These are phyloP conservation scores for Aurelia sp. DNA, from an alignment of 30 jellyfish, hydroid and myxozoan genomes.

Conservation along the genomic window DNA sequence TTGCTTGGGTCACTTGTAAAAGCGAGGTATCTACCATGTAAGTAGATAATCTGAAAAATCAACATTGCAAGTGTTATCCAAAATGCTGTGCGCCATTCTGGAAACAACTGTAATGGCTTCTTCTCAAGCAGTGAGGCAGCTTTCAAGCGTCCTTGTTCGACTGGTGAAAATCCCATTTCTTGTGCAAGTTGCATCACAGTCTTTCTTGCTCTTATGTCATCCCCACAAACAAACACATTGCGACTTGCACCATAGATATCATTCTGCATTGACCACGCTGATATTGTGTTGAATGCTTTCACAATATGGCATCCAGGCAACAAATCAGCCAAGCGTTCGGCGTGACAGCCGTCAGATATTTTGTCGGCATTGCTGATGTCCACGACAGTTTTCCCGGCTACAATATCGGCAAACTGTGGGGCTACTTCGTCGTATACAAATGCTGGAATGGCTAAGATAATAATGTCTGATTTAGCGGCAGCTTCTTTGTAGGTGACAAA, in stretches of 20 bases:
- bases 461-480: slow-evolving; percentile 33
- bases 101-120: slow-evolving; percentile 45
- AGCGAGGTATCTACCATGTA: no score
- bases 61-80: slow-evolving; percentile 16
- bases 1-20: no score
- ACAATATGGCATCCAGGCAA: slow-evolving; percentile 58
- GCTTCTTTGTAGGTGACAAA: slow-evolving; percentile 50
- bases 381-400: slow-evolving; percentile 72
- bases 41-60: no score
- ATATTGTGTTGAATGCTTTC: slow-evolving; percentile 82
- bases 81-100: slow-evolving; percentile 67
- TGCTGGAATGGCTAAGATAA: slow-evolving; percentile 59
- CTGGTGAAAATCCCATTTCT: slow-evolving; percentile 78
- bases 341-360: slow-evolving; percentile 48
- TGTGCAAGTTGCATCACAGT: slow-evolving; percentile 55
- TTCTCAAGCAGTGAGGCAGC: slow-evolving; percentile 71
- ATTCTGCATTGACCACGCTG: slow-evolving; percentile 72
- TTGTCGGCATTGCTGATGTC: slow-evolving; percentile 74
- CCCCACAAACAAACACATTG: slow-evolving; percentile 58
- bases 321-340: slow-evolving; percentile 40
- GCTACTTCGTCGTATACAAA: slow-evolving; percentile 19
- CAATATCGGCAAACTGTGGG: slow-evolving; percentile 1
- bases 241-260: slow-evolving; percentile 71
- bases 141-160: slow-evolving; percentile 67
- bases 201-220: no score